A percentile compares a stretch with the other conserved stretches of the same genome.
phyloP scores from a whole-genome alignment of 2,797 vertebrate genomes.

The Chaenodraco wilsoni region DNA sequence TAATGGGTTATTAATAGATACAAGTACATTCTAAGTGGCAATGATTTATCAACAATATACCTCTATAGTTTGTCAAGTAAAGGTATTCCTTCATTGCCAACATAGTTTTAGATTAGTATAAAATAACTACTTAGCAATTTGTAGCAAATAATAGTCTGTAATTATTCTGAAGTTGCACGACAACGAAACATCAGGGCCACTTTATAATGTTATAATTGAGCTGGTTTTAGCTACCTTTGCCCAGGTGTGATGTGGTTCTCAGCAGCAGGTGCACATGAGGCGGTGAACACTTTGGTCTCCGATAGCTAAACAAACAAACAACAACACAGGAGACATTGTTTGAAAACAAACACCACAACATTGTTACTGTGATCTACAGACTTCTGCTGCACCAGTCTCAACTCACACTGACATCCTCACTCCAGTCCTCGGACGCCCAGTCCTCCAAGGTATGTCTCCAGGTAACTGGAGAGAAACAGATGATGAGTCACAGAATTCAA shows the following conservation, averaged over 20 bases:
- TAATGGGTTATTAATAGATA: background rate
- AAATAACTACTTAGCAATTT: background rate
- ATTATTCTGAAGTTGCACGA: background rate
- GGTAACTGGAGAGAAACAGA: constrained; percentile 74
- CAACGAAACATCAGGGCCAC: background rate
- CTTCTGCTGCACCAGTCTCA: constrained; percentile 18
- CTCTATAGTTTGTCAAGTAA: background rate
- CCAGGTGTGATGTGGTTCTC: constrained; percentile 90
- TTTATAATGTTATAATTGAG: background rate
- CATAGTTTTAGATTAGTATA: background rate
- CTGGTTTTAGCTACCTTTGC: constrained; percentile 84
- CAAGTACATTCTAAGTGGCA: background rate
- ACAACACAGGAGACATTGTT: constrained; percentile 11
- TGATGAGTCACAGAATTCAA: constrained; percentile 9
- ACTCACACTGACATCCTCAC: constrained; percentile 91
- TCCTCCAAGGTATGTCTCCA: constrained; percentile 94
- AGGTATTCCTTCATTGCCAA: background rate
- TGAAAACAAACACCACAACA: background rate
- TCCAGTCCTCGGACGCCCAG: constrained; percentile 96
- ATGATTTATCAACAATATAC: background rate
- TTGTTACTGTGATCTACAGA: background rate
- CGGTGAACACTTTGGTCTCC: constrained; percentile 91
- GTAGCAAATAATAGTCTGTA: background rate
- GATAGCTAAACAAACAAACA: constrained; percentile 75
- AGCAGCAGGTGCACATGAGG: constrained; percentile 88